These are phyloP conservation scores for Tachystola acroxantha DNA, from an alignment of 2,888 invertebrate genomes.

Conservation along the genomic window DNA sequence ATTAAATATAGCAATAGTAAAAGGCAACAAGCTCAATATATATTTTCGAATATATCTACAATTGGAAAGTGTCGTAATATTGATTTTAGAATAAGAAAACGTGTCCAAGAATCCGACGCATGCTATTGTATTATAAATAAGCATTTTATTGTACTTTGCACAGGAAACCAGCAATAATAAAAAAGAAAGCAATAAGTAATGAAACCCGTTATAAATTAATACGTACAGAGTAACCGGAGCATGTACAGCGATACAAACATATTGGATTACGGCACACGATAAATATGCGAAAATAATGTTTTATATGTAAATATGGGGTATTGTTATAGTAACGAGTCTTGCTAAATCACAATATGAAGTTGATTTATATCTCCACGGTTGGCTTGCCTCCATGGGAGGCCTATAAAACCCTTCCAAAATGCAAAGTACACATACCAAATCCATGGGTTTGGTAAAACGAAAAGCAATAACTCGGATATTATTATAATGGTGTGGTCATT, in stretches of 20 bases:
- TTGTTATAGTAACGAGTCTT: slow-evolving; percentile 82
- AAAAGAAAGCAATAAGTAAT: slow-evolving; percentile 21
- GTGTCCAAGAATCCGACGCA: too few species aligned
- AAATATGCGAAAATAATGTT: slow-evolving; percentile 62
- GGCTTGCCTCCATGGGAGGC: slow-evolving; percentile 72
- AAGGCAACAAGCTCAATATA: too few species aligned
- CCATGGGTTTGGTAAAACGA: slow-evolving; percentile 14
- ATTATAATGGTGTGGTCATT: too few species aligned
- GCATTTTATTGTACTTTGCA: too few species aligned
- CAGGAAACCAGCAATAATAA: slow-evolving; percentile 15
- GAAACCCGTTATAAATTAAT: slow-evolving; percentile 52
- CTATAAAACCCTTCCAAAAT: slow-evolving; percentile 52
- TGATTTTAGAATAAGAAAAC: too few species aligned
- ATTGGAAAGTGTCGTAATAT: too few species aligned
- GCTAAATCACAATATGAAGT: slow-evolving; percentile 79
- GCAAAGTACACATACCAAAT: slow-evolving; percentile 20
- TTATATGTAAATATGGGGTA: slow-evolving; percentile 79
- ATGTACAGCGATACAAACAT: slow-evolving; percentile 39
- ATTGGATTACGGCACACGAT: slow-evolving; percentile 54
- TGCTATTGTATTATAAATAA: too few species aligned
- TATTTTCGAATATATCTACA: too few species aligned
- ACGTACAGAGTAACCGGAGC: slow-evolving; percentile 43
- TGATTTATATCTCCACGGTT: slow-evolving; percentile 77
- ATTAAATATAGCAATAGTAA: too few species aligned
- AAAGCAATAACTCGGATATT: slow-evolving; percentile 1